Evolutionary conservation across 2,888 invertebrate species (phyloP).

Genomic region (Macrosiphum euphorbiae): DNA sequence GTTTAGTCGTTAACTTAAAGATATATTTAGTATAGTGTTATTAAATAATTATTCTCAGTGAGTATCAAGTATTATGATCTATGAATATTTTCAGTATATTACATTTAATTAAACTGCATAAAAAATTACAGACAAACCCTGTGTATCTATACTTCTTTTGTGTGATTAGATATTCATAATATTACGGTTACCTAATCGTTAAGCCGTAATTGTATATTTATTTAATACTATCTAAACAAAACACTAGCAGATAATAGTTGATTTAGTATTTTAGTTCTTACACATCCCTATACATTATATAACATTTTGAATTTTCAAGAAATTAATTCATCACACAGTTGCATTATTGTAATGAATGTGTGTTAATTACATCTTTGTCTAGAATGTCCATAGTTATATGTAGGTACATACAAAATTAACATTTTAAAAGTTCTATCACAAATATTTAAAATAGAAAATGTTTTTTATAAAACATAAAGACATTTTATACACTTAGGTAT

Average conservation of each 20-base stretch:
- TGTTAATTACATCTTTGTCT: not conserved
- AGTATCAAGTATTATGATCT: not conserved
- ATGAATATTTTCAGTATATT: not conserved
- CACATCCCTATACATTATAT: not conserved
- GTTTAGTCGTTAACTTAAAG: not conserved
- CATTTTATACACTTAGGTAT: too few relatives aligned
- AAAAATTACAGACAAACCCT: not conserved
- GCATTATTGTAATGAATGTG: not conserved
- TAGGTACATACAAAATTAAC: not conserved
- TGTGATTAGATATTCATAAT: accelerated
- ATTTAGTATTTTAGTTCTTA: not conserved
- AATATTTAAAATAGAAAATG: too few relatives aligned
- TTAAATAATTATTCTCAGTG: not conserved
- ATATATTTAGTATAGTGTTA: not conserved
- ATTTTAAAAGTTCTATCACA: not conserved
- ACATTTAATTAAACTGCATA: not conserved
- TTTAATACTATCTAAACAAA: not conserved
- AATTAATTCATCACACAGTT: not conserved
- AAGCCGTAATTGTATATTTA: not conserved
- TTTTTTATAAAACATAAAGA: too few relatives aligned
- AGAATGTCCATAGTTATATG: not conserved
- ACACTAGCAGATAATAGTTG: not conserved
- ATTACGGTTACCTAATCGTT: not conserved
- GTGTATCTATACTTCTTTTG: not conserved
- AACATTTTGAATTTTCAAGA: not conserved